A percentile compares a stretch with the other conserved stretches of the same genome.
Conservation (phyloP, 2,888 invertebrate genomes). For the Drosophila mulleri region DNA sequence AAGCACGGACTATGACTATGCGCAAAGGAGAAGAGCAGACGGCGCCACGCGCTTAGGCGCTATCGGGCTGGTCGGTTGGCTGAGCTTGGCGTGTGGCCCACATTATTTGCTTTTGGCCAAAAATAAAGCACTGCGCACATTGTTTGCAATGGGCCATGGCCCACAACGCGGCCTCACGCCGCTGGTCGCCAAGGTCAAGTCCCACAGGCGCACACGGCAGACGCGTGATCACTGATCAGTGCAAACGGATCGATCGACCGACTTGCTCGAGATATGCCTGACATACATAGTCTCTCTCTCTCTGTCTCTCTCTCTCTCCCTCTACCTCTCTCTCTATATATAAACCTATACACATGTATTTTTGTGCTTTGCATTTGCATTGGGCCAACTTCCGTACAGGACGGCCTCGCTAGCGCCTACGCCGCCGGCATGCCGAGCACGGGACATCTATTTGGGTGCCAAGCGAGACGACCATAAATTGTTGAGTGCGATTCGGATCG, state of each 20-base stretch:
- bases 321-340: not conserved
- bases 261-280: constrained; percentile 15
- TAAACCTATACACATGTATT: not conserved
- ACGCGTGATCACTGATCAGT: constrained; percentile 54
- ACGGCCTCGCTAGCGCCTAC: constrained; percentile 46
- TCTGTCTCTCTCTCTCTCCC: not conserved
- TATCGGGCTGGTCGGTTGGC: constrained; percentile 17
- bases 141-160: constrained; percentile 38
- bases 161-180: constrained; percentile 32
- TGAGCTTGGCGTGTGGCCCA: constrained; percentile 43
- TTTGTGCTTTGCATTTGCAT: constrained; percentile 29
- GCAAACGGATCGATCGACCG: constrained; percentile 28
- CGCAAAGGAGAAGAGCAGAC: constrained; percentile 13
- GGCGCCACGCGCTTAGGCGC: constrained; percentile 38
- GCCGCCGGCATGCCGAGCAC: constrained; percentile 47
- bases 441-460: constrained; percentile 45
- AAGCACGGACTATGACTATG: constrained; percentile 6
- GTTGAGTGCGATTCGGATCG: constrained; percentile 2
- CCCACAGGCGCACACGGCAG: constrained; percentile 59
- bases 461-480: constrained; percentile 14
- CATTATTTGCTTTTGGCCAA: constrained; percentile 42
- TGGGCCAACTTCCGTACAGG: constrained; percentile 47
- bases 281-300: constrained; percentile 1
- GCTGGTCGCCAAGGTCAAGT: constrained; percentile 45
- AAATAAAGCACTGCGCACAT: constrained; percentile 17